phyloP scores from a whole-genome alignment of 2,113 vertebrate species.

The Sphaerodactylus townsendi region DNA sequence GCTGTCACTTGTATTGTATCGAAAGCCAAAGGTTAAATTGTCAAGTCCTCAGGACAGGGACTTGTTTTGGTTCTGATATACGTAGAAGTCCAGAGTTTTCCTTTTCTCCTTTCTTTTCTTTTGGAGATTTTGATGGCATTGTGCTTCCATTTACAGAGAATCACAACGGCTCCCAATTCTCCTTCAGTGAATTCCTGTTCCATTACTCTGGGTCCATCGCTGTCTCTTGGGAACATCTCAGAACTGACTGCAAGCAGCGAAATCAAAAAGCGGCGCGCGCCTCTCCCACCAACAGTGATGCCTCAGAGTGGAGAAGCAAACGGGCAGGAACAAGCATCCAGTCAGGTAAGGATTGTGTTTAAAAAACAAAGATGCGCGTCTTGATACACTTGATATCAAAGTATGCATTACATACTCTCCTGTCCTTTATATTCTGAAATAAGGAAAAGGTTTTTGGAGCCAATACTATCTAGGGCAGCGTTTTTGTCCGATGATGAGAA shows the following conservation, averaged over 20 bases:
- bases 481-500: no score
- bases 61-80: background rate
- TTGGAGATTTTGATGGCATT: constrained; percentile 46
- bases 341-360: constrained; percentile 65
- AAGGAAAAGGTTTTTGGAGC: no score
- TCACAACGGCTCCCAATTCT: constrained; percentile 73
- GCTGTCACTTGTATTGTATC: background rate
- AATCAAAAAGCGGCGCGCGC: constrained; percentile 89
- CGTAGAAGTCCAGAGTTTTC: background rate
- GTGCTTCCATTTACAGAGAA: constrained; percentile 73
- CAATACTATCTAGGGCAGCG: no score
- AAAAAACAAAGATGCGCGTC: background rate
- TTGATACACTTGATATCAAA: no score
- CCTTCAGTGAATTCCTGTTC: constrained; percentile 75
- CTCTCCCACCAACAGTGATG: constrained; percentile 73
- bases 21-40: background rate
- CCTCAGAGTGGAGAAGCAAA: constrained; percentile 16
- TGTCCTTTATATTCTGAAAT: no score
- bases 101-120: no score
- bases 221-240: constrained; percentile 85
- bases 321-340: constrained; percentile 52
- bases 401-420: no score
- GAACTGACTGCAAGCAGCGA: constrained; percentile 79
- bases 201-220: constrained; percentile 80
- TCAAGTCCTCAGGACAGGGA: background rate